Percentiles rank a stretch among this genome's conserved stretches.
These are phyloP conservation scores for Silvanus unidentatus DNA, from an alignment of 2,888 invertebrate species.

Conservation along the genomic window DNA sequence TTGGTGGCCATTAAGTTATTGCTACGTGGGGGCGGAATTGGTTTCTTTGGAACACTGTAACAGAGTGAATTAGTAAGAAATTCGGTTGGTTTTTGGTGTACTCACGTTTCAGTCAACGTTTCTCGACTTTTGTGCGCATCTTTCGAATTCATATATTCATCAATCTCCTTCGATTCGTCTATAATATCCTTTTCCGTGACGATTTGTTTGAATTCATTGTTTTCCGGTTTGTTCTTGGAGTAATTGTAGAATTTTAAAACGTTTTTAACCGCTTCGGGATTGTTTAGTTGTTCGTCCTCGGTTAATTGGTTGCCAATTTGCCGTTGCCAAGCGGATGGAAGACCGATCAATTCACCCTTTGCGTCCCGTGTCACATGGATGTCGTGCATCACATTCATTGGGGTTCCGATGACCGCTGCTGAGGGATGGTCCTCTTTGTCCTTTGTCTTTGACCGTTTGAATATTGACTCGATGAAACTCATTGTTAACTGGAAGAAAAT, in stretches of 20 bases:
- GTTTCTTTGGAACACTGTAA: not conserved
- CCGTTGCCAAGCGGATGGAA: slow-evolving; percentile 77
- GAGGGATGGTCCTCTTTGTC: slow-evolving; percentile 38
- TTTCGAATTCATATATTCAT: slow-evolving; percentile 67
- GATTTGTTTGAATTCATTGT: slow-evolving; percentile 69
- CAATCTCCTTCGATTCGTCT: slow-evolving; percentile 77
- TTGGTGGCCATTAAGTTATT: slow-evolving; percentile 32
- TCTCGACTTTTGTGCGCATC: slow-evolving; percentile 62
- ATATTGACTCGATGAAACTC: not conserved
- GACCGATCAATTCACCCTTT: slow-evolving; percentile 78
- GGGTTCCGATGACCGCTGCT: slow-evolving; percentile 69
- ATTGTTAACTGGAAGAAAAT: no score
- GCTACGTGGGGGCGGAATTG: not conserved
- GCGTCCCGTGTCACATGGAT: slow-evolving; percentile 83
- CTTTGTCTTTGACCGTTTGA: not conserved
- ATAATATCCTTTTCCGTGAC: slow-evolving; percentile 75
- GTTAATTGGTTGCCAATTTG: slow-evolving; percentile 78
- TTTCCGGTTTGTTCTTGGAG: slow-evolving; percentile 74
- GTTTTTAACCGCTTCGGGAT: slow-evolving; percentile 84
- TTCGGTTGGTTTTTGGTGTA: no score
- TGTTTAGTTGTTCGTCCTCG: slow-evolving; percentile 78
- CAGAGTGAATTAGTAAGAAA: no score
- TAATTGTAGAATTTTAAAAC: slow-evolving; percentile 88
- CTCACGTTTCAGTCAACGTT: no score
- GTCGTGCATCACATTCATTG: slow-evolving; percentile 78